Conservation (phyloP, 1,140 invertebrate genomes). For the Parapsyche elsis region DNA sequence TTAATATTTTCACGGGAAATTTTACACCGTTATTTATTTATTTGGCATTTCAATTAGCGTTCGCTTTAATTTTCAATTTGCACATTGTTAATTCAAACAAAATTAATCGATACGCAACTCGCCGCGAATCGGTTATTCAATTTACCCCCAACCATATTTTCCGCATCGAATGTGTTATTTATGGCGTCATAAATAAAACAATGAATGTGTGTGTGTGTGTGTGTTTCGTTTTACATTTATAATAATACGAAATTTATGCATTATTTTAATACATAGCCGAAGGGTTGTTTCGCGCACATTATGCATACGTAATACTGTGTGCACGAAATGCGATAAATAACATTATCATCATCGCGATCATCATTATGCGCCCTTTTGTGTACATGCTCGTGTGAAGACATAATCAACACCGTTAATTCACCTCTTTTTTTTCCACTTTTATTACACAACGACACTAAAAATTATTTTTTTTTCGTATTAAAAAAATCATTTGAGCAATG, state of each 20-base stretch:
- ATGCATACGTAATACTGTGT: background rate
- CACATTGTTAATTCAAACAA: background rate
- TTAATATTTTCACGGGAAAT: background rate
- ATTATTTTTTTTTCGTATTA: too few species aligned
- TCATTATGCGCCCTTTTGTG: background rate
- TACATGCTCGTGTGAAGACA: slow-evolving; percentile 5
- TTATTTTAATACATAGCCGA: slow-evolving; percentile 34
- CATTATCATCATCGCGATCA: slow-evolving; percentile 14
- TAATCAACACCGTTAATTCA: slow-evolving; percentile 12
- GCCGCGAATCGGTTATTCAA: background rate
- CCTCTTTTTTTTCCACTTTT: too few species aligned
- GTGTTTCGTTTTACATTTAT: slow-evolving; percentile 28
- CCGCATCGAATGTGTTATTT: slow-evolving; percentile 34
- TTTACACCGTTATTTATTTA: background rate
- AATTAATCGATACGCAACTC: background rate
- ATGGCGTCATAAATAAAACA: slow-evolving; percentile 34
- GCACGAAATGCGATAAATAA: slow-evolving; percentile 25
- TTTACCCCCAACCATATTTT: slow-evolving; percentile 24
- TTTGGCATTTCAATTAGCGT: slow-evolving; percentile 4
- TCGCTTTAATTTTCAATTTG: slow-evolving; percentile 1
- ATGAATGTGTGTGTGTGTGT: slow-evolving; percentile 4
- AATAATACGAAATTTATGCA: slow-evolving; percentile 32
- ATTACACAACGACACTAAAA: too few species aligned
- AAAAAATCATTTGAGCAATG: too few species aligned
- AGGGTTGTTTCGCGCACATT: slow-evolving; percentile 27